Evolutionary conservation across 2,797 vertebrate species (phyloP), one percentile per base, ranked within the genome.

Genomic region (Catamblyrhynchus diadema): DNA sequence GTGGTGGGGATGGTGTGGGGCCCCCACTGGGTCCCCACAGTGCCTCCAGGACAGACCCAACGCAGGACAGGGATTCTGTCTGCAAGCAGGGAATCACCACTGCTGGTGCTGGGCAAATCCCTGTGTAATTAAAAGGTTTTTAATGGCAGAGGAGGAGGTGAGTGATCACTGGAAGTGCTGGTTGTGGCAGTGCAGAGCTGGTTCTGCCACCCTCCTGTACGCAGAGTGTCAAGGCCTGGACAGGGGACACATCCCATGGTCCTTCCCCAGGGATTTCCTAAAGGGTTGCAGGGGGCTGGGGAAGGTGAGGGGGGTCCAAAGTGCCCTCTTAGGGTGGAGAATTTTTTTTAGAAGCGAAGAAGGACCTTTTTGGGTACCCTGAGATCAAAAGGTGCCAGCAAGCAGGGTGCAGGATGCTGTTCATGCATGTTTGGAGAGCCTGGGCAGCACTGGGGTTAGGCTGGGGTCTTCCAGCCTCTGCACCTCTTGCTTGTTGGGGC

Each of bases 1-100:
- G 50, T 45, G 33, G 3, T 54, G 53, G 50, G 57, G 70, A 17
- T 30, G 24, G 27, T 6, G 32, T n/a, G 54, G 24, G 47, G 4
- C 4, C 15, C 19, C 13, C 0, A 0, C 56, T 28, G 61, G 47
- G 4, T 3, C 15, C 19, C 13, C 0, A 0, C 56, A 25, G 61
- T 2, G 2, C 8, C 37, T 17, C 22, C 48, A 41, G 66, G 56
- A 23, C 78, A 45, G 61, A 22, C 2, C 23, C 1, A 0, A 1
- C 32, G 30, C 22, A 14, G 87, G 62, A 28, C 2, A 2, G 37
- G 19, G 45, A 9, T 48, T 27, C n/a, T 23, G 30, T n/a, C 62
- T 57, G 95, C 25, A 20, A 80, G 74, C 21, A 44, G 47, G 73
- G 41, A 44, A 27, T 51, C 2, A 2, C 47, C 0, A 0, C 17